Evolutionary conservation across 2,113 vertebrate species (phyloP), one percentile per base, ranked within the genome.

Genomic region (Tursiops truncatus): DNA sequence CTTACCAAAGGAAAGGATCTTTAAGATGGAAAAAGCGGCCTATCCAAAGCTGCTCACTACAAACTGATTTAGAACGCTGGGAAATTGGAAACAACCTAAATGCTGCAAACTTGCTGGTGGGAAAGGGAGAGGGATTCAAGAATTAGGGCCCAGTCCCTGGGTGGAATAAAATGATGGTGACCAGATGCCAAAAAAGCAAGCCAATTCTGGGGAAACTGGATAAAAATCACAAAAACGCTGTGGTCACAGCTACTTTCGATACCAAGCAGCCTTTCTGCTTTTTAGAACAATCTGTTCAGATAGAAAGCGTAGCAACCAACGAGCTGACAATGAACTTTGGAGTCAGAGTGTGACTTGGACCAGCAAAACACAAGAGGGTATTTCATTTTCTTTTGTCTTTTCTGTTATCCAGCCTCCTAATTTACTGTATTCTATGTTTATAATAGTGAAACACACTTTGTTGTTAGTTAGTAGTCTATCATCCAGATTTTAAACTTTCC

Each of bases 271-370:
- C n/a, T 12, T 60, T 63, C 28, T 47, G 74, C 41, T 15, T 63
- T 67, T 47, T 33, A 79, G 44, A 36, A 58, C 25, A 38, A 2
- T 44, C 5, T 23, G 28, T 20, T 79, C 44, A 15, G 14, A 26
- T 2, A 63, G 41, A 28, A 36, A 56, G n/a, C 0, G 12, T 8
- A 67, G 80, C 73, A 60, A 6, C 17, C 21, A 9, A 8, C 60
- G 25, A 38, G 47, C 33, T 1, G 15, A 21, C 31, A 0, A 2
- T 1, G 1, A 21, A 14, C 50, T 84, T 8, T 0, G 28, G 71
- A 56, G 21, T 20, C 31, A 18, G 12, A 56, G 53, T 50, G 2
- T 4, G 28, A 15, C 13, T 31, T 38, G 9, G n/a, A 20, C 5
- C 8, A 1, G 10, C 0, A 31, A n/a, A 25, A 70, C 73, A 41